phyloP scores from a whole-genome alignment of 2,113 vertebrate species.

The Porphyrio hochstetteri region DNA sequence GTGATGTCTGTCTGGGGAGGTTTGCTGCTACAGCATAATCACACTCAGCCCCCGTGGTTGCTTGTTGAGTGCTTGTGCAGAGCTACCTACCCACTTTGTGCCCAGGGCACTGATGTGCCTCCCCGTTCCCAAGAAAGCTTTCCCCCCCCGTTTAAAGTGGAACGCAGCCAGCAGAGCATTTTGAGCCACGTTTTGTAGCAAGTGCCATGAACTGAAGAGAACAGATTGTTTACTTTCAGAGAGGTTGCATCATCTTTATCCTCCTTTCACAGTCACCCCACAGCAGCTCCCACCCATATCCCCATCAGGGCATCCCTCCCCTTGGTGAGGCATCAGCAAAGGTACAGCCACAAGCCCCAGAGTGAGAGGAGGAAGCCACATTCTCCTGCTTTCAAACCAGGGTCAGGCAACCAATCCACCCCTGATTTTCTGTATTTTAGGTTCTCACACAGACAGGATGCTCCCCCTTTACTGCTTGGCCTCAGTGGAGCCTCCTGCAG shows the following conservation, averaged over 20 bases:
- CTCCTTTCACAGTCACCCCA: background rate
- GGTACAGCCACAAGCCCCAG: background rate
- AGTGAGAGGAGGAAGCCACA: background rate
- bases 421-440: background rate
- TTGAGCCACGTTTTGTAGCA: background rate
- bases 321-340: background rate
- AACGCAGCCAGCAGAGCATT: background rate
- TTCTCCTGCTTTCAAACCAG: background rate
- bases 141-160: background rate
- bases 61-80: background rate
- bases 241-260: background rate
- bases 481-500: background rate
- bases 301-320: background rate
- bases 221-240: background rate
- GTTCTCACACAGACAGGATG: background rate
- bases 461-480: background rate
- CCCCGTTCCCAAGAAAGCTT: background rate
- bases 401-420: background rate
- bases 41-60: background rate
- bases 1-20: background rate
- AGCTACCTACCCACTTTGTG: background rate
- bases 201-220: background rate
- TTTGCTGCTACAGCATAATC: background rate
- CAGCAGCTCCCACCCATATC: background rate
- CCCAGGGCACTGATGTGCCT: background rate